Base-by-base conservation (phyloP, 2,888 invertebrate genomes). In the Choristoneura rosaceana region DNA sequence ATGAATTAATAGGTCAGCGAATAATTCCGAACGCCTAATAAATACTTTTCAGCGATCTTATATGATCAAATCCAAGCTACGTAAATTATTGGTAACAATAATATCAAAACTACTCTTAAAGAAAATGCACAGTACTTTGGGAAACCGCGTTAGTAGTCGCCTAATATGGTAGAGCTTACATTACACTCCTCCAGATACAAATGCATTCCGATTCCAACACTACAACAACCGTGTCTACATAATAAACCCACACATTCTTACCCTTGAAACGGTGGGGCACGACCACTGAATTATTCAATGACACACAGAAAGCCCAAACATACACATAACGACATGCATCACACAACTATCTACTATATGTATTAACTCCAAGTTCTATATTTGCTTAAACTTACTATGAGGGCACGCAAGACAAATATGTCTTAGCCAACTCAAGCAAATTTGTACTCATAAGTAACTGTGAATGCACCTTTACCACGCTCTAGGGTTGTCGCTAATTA, bases 221-320 rank as follows among this genome's bases (percentile, higher is more conserved):
- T 62, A 74, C 71, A 76, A 58, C 38, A 50, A n/a, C 45, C 58
- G 7, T 33, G 38, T 38, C 25, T 34, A 67, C 47, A 47, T 55
- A 63, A 38, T 82, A 84, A 83, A 82, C 83, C 87, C 84, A 87
- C 90, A 90, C 88, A 91, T 90, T 88, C 89, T 92, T 93, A 93
- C 93, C 93, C 94, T 93, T 93, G 93, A 94, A 93, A 90, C 89
- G 85, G 85, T 87, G 84, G 92, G 90, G 91, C 87, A 90, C 89
- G 89, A 90, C 91, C 92, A 88, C 90, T 93, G 92, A 93, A 94
- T 94, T 87, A 94, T 94, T 94, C 92, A 94, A 90, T 91, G 90
- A 90, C 91, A 92, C 88, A 92, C 90, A 89, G 89, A 90, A 90
- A 91, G 85, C 86, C 90, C 90, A 92, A 92, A 92, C 92, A 93